Base-by-base conservation (phyloP, 2,797 vertebrate genomes). In the Eospalax fontanierii region DNA sequence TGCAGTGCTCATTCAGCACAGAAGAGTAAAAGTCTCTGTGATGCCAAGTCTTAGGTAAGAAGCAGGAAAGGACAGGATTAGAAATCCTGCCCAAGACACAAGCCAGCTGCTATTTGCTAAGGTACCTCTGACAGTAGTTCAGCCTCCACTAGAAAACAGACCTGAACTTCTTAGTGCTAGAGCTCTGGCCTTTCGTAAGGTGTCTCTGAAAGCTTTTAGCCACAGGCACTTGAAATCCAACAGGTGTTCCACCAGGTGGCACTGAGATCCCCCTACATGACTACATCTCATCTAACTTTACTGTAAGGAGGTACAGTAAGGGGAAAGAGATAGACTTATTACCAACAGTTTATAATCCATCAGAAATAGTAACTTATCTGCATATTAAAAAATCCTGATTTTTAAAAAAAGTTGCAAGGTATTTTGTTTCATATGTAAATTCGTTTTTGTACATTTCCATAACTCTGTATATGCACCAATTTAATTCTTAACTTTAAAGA, bases 361-460 rank as follows among this genome's bases (percentile, higher is more conserved):
- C 30, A 85, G 35, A 73, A 28, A 88, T 10, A 68, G 59, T 84
- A 84, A 86, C 12, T 18, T 30, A 86, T 54, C 54, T 57, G 16
- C 21, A 90, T 21, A 38, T 38, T 63, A 16, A 40, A 75, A 87
- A 75, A 22, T 0, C 16, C 33, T 19, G 4, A 65, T 6, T 78
- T 68, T 81, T 35, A 30, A 5, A 54, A 5, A 54, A 86, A 87
- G 8, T 43, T 54, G 26, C n/a, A 18, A 86, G 87, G 38, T 33
- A 76, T 76, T 90, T 43, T 38, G 3, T 68, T 70, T 75, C 70
- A 14, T 50, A 38, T 63, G 38, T 26, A 33, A 86, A 88, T 73
- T 89, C 87, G 24, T 59, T 95, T 80, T 66, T 61, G 38, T 33
- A 12, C 68, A 65, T 70, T 75, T 93, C 73, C 63, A 50, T 38